Conservation (phyloP, 2,797 vertebrate genomes). For the Phrynocephalus guinanensis region DNA sequence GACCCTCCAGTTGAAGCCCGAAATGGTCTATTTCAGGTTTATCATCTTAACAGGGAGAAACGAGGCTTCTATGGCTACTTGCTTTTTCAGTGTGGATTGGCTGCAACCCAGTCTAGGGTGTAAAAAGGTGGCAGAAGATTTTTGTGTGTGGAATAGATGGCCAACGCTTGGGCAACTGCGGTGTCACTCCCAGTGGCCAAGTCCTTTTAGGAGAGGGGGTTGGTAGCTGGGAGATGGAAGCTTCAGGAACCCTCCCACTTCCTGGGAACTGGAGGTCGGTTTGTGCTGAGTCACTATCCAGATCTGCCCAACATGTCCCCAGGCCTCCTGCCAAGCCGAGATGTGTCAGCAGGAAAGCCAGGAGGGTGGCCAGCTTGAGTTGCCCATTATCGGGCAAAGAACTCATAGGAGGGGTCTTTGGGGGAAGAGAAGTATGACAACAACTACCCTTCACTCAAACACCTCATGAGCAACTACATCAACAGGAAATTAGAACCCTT, state of each 20-base stretch:
- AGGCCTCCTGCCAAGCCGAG: constrained; percentile 17
- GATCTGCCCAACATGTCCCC: neutral
- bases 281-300: constrained; percentile 37
- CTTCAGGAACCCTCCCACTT: constrained; percentile 1
- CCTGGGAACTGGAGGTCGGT: constrained; percentile 27
- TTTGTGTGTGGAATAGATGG: neutral
- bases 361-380: neutral
- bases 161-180: neutral
- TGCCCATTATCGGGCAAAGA: neutral
- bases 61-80: neutral
- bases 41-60: neutral
- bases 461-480: neutral
- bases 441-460: too few species aligned
- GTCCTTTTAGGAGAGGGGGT: neutral
- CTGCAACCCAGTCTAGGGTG: too few species aligned
- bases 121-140: neutral
- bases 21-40: neutral
- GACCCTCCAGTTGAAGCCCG: neutral
- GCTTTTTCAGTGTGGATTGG: neutral
- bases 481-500: too few species aligned
- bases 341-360: neutral
- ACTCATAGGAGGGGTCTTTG: neutral
- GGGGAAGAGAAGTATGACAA: too few species aligned
- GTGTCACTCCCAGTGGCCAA: neutral
- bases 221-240: neutral